phyloP scores from a whole-genome alignment of 2,797 vertebrate species.

The Crocidura indochinensis region DNA sequence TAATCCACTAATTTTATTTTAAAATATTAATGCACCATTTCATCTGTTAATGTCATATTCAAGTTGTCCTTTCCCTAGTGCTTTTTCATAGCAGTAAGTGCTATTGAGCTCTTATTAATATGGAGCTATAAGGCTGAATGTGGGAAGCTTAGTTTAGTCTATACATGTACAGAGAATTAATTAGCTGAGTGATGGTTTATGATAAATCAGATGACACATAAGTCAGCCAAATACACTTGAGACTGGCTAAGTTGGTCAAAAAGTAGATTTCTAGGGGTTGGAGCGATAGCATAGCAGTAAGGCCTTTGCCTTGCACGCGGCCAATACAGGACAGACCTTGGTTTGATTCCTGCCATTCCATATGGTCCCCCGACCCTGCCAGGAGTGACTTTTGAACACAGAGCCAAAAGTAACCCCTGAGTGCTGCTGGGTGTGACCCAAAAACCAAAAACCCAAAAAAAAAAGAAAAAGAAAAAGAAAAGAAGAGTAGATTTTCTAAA shows the following conservation, averaged over 20 bases:
- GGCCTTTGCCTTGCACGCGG: constrained; percentile 11
- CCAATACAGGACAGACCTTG: no score
- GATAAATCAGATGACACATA: background rate
- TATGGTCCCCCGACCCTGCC: no score
- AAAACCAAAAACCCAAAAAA: no score
- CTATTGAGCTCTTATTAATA: background rate
- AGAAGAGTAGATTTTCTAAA: no score
- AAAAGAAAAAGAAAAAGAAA: no score
- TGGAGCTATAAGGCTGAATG: background rate
- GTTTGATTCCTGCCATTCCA: no score
- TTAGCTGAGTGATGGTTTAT: background rate
- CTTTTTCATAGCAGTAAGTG: constrained; percentile 23
- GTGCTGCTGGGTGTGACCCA: no score
- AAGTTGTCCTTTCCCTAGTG: constrained; percentile 5
- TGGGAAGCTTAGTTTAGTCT: constrained; percentile 4
- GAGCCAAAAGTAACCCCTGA: no score
- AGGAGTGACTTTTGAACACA: no score
- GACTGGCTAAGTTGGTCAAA: background rate
- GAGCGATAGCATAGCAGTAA: background rate
- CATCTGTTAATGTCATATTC: constrained; percentile 17
- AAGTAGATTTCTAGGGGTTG: constrained; percentile 48
- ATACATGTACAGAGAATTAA: background rate
- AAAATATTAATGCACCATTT: background rate
- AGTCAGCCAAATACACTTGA: background rate
- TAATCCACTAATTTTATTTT: background rate